These are phyloP conservation scores for Calephelis virginiensis DNA, from an alignment of 1,140 invertebrate species.

Conservation along the genomic window DNA sequence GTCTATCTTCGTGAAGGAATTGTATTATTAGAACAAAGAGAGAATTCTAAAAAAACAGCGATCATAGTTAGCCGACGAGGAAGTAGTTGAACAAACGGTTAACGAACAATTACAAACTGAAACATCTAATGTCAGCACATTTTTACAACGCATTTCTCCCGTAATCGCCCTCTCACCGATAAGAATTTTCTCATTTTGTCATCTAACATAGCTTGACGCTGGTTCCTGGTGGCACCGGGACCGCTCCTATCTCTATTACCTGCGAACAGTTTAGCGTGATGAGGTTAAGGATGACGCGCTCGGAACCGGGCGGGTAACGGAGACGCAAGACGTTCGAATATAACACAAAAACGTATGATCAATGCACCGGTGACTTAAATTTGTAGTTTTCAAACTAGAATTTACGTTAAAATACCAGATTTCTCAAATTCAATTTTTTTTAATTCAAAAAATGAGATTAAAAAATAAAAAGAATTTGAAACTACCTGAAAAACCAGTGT, in stretches of 20 bases:
- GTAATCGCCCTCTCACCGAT: conserved; percentile 85
- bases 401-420: no score
- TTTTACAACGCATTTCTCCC: conserved; percentile 63
- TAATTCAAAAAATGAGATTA: background rate
- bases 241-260: conserved; percentile 80
- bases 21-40: conserved; percentile 36
- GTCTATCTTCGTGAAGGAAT: conserved; percentile 31
- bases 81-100: conserved; percentile 52
- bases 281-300: conserved; percentile 30
- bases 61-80: conserved; percentile 57
- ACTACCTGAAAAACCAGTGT: conserved; percentile 6
- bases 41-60: conserved; percentile 48
- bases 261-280: conserved; percentile 59
- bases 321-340: conserved; percentile 30
- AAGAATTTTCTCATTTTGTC: conserved; percentile 97
- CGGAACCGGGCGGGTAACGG: conserved; percentile 56
- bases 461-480: background rate
- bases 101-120: conserved; percentile 60
- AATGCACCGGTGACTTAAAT: background rate
- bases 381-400: background rate
- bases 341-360: conserved; percentile 10
- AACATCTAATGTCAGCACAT: conserved; percentile 69
- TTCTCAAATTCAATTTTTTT: no score
- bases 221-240: conserved; percentile 82
- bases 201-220: conserved; percentile 91